Percentiles rank a stretch among this genome's conserved stretches.
Evolutionary conservation across 2,888 invertebrate species (phyloP).

Genomic region (Erannis defoliaria): DNA sequence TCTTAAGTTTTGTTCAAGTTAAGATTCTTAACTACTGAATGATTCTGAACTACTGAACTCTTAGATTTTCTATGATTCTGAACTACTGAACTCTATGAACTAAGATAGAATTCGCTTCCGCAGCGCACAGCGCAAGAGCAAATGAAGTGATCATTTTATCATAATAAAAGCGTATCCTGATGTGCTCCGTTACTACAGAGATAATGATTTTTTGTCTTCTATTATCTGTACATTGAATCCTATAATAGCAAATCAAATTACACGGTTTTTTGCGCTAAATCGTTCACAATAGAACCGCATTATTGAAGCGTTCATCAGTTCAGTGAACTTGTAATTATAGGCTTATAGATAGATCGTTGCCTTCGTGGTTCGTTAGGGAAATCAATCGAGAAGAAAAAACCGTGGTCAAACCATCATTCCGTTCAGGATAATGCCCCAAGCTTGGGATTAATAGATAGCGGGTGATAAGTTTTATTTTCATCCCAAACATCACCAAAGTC

Average conservation of each 20-base stretch:
- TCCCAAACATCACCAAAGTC: too few species aligned
- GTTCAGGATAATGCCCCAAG: slow-evolving; percentile 27
- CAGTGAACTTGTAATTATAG: slow-evolving; percentile 44
- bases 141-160: slow-evolving; percentile 27
- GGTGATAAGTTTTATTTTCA: too few species aligned
- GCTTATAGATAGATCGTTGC: slow-evolving; percentile 42
- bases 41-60: too few species aligned
- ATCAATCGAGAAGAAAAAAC: slow-evolving; percentile 47
- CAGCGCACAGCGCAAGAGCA: slow-evolving; percentile 22
- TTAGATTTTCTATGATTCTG: too few species aligned
- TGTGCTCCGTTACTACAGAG: slow-evolving; percentile 13
- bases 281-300: slow-evolving; percentile 24
- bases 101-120: slow-evolving; percentile 26
- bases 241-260: slow-evolving; percentile 31
- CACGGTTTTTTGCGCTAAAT: slow-evolving; percentile 20
- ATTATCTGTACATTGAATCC: slow-evolving; percentile 21
- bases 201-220: slow-evolving; percentile 14
- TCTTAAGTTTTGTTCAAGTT: too few species aligned
- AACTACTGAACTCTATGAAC: too few species aligned
- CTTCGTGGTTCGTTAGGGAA: slow-evolving; percentile 47
- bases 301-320: slow-evolving; percentile 37
- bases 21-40: too few species aligned
- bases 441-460: not conserved
- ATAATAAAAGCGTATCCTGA: slow-evolving; percentile 27
- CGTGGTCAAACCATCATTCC: slow-evolving; percentile 19